These are phyloP conservation scores for Agonopterix heracliana DNA, from an alignment of 2,888 invertebrate species.

Conservation along the genomic window DNA sequence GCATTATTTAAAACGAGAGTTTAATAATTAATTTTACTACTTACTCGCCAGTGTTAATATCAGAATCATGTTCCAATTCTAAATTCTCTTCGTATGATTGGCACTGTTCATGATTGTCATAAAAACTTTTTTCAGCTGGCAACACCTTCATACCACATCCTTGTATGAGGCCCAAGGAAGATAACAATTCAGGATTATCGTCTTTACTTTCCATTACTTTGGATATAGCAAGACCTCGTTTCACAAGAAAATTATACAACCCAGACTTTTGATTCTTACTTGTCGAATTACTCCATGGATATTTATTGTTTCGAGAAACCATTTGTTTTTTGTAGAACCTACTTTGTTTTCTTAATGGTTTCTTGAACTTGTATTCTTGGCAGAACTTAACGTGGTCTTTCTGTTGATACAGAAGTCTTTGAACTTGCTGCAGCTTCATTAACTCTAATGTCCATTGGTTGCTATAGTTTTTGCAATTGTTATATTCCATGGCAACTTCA, in stretches of 20 bases:
- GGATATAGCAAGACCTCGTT: conserved; percentile 44
- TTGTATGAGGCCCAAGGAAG: conserved; percentile 43
- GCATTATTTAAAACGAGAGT: too few species aligned
- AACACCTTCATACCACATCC: conserved; percentile 45
- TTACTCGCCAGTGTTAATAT: conserved; percentile 35
- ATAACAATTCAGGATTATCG: conserved; percentile 37
- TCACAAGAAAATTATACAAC: conserved; percentile 48
- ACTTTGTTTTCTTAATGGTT: conserved; percentile 31
- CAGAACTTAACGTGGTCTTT: conserved; percentile 54
- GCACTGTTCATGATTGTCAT: conserved; percentile 54
- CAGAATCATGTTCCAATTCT: conserved; percentile 26
- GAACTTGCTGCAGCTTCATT: conserved; percentile 56
- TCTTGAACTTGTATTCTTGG: conserved; percentile 48
- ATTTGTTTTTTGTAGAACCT: conserved; percentile 39
- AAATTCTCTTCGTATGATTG: conserved; percentile 41
- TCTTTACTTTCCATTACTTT: conserved; percentile 37
- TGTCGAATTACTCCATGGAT: conserved; percentile 59
- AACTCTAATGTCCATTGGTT: conserved; percentile 64
- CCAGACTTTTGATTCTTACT: conserved; percentile 44
- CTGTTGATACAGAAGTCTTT: conserved; percentile 58
- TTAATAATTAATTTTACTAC: conserved; percentile 16
- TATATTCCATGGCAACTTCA: conserved; percentile 83
- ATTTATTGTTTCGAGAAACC: conserved; percentile 56
- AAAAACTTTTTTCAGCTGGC: conserved; percentile 53
- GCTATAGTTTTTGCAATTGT: conserved; percentile 77